A percentile compares a stretch with the other conserved stretches of the same genome.
These are phyloP conservation scores for Pseudolaguvia tuberculata DNA, from an alignment of 2,113 vertebrate species.

Conservation along the genomic window DNA sequence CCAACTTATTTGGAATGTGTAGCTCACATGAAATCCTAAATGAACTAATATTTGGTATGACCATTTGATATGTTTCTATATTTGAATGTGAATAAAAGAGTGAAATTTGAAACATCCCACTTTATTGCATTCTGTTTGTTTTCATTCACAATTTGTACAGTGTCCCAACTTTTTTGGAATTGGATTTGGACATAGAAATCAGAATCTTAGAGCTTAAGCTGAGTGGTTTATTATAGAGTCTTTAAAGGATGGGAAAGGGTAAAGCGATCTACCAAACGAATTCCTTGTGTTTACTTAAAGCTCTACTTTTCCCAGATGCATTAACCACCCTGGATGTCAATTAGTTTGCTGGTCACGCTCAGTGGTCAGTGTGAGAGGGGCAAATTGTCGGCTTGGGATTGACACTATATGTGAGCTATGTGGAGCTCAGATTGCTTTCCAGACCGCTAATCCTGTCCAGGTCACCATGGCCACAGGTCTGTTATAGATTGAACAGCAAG, in stretches of 20 bases:
- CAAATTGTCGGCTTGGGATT: conserved; percentile 5
- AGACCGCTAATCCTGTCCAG: conserved; percentile 28
- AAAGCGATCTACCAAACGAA: conserved; percentile 19
- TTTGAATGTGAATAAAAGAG: too few relatives aligned
- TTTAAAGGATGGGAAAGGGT: not conserved
- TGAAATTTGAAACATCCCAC: too few relatives aligned
- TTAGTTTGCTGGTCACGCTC: conserved; percentile 35
- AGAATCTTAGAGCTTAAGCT: too few relatives aligned
- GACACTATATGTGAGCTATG: conserved; percentile 18
- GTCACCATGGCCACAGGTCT: conserved; percentile 22
- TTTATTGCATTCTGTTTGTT: too few relatives aligned
- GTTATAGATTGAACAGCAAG: not conserved
- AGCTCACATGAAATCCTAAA: too few relatives aligned
- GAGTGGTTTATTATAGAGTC: not conserved
- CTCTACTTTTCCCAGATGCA: conserved; percentile 16
- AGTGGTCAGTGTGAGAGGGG: conserved; percentile 29
- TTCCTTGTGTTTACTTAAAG: conserved; percentile 31
- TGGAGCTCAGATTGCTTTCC: conserved; percentile 35
- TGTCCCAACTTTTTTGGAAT: too few relatives aligned
- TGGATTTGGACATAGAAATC: too few relatives aligned
- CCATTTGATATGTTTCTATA: too few relatives aligned
- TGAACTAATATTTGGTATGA: too few relatives aligned
- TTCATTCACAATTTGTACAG: too few relatives aligned
- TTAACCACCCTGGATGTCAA: conserved; percentile 23
- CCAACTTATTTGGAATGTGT: too few relatives aligned